A percentile compares a stretch with the other conserved stretches of the same genome.
These are phyloP conservation scores for Bergia puertoricense DNA, from an alignment of 92 coral and sea anemone genomes.

Conservation along the genomic window DNA sequence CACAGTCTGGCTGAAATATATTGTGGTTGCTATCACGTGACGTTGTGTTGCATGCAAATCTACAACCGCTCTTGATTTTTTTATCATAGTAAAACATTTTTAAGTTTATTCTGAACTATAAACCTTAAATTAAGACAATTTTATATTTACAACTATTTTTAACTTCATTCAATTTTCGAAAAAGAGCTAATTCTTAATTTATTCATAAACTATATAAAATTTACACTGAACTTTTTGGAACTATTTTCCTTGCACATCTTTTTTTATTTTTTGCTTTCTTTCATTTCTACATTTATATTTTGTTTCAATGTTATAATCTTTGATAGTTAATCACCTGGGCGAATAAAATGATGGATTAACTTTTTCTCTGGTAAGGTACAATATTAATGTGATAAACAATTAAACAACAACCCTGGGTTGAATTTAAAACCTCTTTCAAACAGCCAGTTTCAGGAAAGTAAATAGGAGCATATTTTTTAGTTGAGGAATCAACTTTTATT, in stretches of 20 bases:
- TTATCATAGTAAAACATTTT: neutral
- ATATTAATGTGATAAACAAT: too few relatives aligned
- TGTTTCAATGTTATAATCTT: too few relatives aligned
- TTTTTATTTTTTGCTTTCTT: too few relatives aligned
- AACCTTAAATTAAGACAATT: neutral
- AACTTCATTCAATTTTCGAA: neutral
- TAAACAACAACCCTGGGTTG: too few relatives aligned
- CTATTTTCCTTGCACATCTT: neutral
- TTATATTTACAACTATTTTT: neutral
- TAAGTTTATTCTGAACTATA: neutral
- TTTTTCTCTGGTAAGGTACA: too few relatives aligned
- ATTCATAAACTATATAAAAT: neutral
- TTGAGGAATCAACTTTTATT: too few relatives aligned
- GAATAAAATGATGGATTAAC: too few relatives aligned
- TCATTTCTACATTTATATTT: too few relatives aligned
- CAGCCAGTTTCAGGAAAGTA: too few relatives aligned
- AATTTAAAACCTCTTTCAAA: too few relatives aligned
- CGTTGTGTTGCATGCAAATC: conserved; percentile 30
- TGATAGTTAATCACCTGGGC: too few relatives aligned
- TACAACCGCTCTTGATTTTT: neutral
- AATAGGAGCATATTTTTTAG: too few relatives aligned
- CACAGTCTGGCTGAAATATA: conserved; percentile 3
- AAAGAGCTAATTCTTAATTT: neutral
- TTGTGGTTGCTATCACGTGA: conserved; percentile 31
- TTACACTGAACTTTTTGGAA: neutral